These are phyloP conservation scores for Siphamia tubifer DNA, from an alignment of 2,113 vertebrate species.

Conservation along the genomic window DNA sequence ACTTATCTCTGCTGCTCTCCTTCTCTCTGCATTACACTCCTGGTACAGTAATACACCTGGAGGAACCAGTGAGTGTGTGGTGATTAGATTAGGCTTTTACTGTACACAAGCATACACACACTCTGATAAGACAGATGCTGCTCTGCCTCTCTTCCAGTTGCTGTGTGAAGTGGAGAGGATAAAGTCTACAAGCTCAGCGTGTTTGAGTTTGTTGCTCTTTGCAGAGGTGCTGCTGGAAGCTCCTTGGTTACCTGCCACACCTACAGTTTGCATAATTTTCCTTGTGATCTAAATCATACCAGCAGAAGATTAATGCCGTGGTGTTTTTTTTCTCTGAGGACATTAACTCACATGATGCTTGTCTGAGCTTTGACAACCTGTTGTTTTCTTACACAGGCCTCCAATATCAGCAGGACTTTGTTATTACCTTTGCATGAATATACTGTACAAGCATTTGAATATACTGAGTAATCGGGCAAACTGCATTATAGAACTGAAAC, in stretches of 20 bases:
- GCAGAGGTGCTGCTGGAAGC: slow-evolving; percentile 2
- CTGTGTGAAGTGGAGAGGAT: slow-evolving; percentile 67
- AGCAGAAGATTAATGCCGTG: no score
- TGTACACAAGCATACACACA: slow-evolving; percentile 53
- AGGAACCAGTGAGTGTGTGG: slow-evolving; percentile 60
- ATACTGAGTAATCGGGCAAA: no score
- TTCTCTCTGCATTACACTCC: slow-evolving; percentile 60
- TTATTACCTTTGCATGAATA: no score
- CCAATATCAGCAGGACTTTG: no score
- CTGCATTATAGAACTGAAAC: no score
- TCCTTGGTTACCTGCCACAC: slow-evolving; percentile 29
- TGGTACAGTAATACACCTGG: slow-evolving; percentile 71
- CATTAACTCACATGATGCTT: no score
- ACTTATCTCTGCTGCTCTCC: slow-evolving; percentile 61
- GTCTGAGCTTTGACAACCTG: no score
- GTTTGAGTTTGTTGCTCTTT: slow-evolving; percentile 38
- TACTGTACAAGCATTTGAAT: no score
- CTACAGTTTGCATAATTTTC: background rate
- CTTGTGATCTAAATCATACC: background rate
- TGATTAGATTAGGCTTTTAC: slow-evolving; percentile 72
- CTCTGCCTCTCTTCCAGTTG: slow-evolving; percentile 41
- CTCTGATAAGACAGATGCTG: slow-evolving; percentile 65
- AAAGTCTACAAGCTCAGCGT: slow-evolving; percentile 46
- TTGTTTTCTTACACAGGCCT: no score
- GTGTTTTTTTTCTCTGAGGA: no score